Evolutionary conservation across 37 sponge, comb jelly and placozoan genomes (phyloP).

Genomic region (Ianthella basta): DNA sequence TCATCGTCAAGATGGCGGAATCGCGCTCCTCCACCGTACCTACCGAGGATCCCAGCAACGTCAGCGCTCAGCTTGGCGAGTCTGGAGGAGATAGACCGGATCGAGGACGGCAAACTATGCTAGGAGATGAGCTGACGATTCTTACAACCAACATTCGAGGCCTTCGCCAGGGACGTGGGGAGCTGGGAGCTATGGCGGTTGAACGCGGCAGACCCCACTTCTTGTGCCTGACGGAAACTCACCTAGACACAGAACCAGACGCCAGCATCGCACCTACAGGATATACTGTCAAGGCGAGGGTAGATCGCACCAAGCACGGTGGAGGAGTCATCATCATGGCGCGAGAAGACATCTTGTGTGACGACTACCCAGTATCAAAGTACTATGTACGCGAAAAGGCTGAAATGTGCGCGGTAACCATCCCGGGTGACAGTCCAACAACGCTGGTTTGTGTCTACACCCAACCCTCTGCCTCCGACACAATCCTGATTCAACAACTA

Average conservation of each 20-base stretch:
- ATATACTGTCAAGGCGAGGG: slow-evolving; percentile 16
- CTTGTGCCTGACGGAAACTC: slow-evolving; percentile 27
- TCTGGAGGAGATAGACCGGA: slow-evolving; percentile 22
- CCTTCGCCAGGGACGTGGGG: slow-evolving; percentile 28
- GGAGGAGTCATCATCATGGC: slow-evolving; percentile 27
- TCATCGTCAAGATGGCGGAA: slow-evolving; percentile 29
- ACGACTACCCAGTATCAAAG: slow-evolving; percentile 6
- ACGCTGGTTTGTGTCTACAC: slow-evolving; percentile 19
- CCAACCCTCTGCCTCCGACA: slow-evolving; percentile 25
- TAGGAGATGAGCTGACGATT: slow-evolving; percentile 3
- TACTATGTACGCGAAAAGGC: slow-evolving; percentile 10
- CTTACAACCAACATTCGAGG: slow-evolving; percentile 10
- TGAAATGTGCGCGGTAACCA: slow-evolving; percentile 20
- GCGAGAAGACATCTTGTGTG: slow-evolving; percentile 24
- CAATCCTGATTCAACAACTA: slow-evolving; percentile 3
- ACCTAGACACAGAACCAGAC: slow-evolving; percentile 15
- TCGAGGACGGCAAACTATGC: background rate
- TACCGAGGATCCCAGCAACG: slow-evolving; percentile 23
- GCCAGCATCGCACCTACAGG: background rate
- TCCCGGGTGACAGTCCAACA: slow-evolving; percentile 17
- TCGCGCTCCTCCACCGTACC: background rate
- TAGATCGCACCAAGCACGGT: slow-evolving; percentile 8
- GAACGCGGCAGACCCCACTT: slow-evolving; percentile 21
- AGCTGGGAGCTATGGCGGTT: slow-evolving; percentile 14
- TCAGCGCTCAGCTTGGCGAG: background rate